Base-by-base conservation (phyloP, 2,888 invertebrate genomes). In the Campoplex capitator region DNA sequence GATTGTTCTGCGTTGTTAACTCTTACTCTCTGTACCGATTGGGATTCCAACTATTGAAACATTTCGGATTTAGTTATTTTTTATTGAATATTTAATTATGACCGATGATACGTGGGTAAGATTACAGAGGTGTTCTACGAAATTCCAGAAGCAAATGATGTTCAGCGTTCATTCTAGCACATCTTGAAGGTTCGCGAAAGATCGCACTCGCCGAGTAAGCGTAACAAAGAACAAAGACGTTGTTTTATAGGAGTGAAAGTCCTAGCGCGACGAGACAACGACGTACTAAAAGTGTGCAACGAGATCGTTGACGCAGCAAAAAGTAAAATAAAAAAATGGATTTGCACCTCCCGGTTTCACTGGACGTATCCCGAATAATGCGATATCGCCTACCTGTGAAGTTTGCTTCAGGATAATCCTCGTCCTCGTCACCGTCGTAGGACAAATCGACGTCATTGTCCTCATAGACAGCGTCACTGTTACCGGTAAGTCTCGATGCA, bases 351-450 rank as follows among this genome's bases (percentile, higher is more conserved):
- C 35, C n/a, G 8, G n/a, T 28, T 42, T 58, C 56, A 18, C 45
- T 18, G 16, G 38, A 1, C 16, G 13, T 32, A 62, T 32, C 3
- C 6, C 11, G 32, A 13, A 62, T 62, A 62, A 32, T 13, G 2
- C 32, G 62, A 62, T 62, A 16, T 38, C 51, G 48, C 86, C 88
- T 92, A 95, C 95, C 95, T 91, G 95, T 95, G 89, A 93, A 89
- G 91, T 95, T 95, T 88, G 90, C 90, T 86, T 94, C 94, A 88
- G 91, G 83, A 88, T 92, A 93, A 76, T 93, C 93, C 78, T 94
- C 94, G 74, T 94, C 94, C 83, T 94, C 94, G 87, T 94, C 93
- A 85, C 94, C 92, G 91, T 91, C 91, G 79, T 91, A 89, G 76
- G 91, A 90, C 38, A 85, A 38, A 80, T 88, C 88, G 62, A 83